Evolutionary conservation across 1,140 invertebrate species (phyloP), one percentile per base, ranked within the genome.

Genomic region (Heliconius hermathena): DNA sequence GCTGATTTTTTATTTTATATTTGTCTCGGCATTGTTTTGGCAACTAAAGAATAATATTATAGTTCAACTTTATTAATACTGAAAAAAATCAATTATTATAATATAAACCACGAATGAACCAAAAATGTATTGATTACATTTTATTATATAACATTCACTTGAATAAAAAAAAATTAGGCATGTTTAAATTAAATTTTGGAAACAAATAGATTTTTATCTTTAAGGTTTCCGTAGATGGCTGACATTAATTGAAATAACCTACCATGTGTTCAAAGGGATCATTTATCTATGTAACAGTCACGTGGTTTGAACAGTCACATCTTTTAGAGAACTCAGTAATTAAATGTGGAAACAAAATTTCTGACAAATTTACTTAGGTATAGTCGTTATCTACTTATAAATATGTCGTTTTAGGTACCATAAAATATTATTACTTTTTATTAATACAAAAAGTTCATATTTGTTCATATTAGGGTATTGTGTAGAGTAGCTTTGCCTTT

Each of bases 231-330:
- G 0, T 66, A 16, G 9, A 66, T 29, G 26, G 22, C 16, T 29
- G 22, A 66, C 26, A 66, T 66, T 66, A 66, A 66, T 66, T 66
- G 29, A 66, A 66, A 66, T 66, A 29, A 66, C 60, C 26, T 66
- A 66, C 60, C 1, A 66, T 66, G 26, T 29, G 60, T 66, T 29
- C 60, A 66, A 66, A 66, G 60, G 60, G 60, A 29, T 29, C 60
- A 66, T 66, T 66, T 66, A 66, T 80, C 70, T 80, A 57, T 54
- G 74, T 80, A 73, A 76, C 72, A 66, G 66, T 80, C 60, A 46
- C 41, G 74, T 71, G 70, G 79, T 80, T 66, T 36, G 33, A 36
- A 36, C 33, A 36, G 33, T 36, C 33, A 80, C 79, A 73, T 76
- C 74, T 72, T 41, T 49, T 36, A 73, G 52, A 76, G 66, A 49